These are phyloP conservation scores for Chelon auratus DNA, from an alignment of 2,797 vertebrate genomes.

Conservation along the genomic window DNA sequence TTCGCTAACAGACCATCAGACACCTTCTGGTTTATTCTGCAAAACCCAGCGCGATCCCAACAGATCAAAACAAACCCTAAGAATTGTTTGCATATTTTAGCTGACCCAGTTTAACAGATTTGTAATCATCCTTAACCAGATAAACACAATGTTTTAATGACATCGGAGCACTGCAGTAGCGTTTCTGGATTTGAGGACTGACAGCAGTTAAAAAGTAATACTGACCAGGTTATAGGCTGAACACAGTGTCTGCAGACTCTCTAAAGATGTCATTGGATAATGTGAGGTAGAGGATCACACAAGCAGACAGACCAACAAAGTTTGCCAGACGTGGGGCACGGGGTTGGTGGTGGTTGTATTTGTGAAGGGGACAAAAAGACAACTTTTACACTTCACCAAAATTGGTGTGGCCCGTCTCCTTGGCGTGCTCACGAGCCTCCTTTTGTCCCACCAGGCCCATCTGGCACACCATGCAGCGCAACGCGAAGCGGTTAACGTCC, in stretches of 20 bases:
- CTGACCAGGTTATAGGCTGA: constrained; percentile 66
- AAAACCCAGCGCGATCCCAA: neutral
- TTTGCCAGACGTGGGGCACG: constrained; percentile 42
- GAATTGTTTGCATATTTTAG: constrained; percentile 53
- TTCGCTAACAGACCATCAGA: constrained; percentile 8
- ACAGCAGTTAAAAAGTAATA: constrained; percentile 71
- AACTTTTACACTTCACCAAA: constrained; percentile 94
- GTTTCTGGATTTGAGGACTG: constrained; percentile 58
- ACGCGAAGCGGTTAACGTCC: constrained; percentile 92
- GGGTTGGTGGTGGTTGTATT: constrained; percentile 55
- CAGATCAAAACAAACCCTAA: constrained; percentile 41
- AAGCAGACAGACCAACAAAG: constrained; percentile 70
- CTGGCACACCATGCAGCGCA: constrained; percentile 98
- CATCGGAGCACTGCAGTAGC: constrained; percentile 50
- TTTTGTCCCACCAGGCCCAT: constrained; percentile 95
- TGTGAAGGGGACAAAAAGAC: constrained; percentile 38
- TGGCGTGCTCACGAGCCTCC: constrained; percentile 96
- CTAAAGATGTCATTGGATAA: constrained; percentile 65
- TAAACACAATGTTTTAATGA: constrained; percentile 46
- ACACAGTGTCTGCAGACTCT: constrained; percentile 63
- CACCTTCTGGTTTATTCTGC: constrained; percentile 17
- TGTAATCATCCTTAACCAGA: constrained; percentile 29
- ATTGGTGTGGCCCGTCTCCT: constrained; percentile 96
- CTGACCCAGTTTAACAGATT: constrained; percentile 32
- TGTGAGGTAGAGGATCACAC: constrained; percentile 86